Percentiles rank a stretch among this genome's conserved stretches.
These are phyloP conservation scores for Varroa destructor DNA, from an alignment of 1,140 invertebrate species.

Conservation along the genomic window DNA sequence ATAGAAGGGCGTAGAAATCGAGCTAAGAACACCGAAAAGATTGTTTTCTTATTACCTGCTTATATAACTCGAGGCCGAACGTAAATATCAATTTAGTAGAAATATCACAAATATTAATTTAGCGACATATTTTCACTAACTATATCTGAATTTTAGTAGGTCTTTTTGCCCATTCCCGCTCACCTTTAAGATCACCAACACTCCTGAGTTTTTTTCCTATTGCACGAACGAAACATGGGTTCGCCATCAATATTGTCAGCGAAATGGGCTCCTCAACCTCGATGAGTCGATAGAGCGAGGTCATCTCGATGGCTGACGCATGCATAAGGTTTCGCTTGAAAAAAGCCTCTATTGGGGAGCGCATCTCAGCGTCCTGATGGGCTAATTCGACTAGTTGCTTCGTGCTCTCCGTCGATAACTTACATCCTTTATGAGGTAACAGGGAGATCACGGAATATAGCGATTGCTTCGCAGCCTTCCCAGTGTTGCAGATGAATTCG, in stretches of 20 bases:
- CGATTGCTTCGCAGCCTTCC: neutral
- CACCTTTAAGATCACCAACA: slow-evolving; percentile 1
- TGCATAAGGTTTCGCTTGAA: neutral
- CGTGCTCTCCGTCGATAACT: neutral
- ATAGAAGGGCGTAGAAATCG: too few relatives aligned
- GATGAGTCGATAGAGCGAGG: neutral
- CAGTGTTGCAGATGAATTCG: neutral
- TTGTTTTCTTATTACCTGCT: too few relatives aligned
- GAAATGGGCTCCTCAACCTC: neutral
- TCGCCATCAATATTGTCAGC: neutral
- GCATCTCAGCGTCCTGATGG: neutral
- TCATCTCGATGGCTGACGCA: neutral
- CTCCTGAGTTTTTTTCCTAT: slow-evolving; percentile 3
- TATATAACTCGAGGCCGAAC: too few relatives aligned
- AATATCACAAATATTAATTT: too few relatives aligned
- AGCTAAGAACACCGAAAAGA: too few relatives aligned
- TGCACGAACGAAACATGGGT: neutral
- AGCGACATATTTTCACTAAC: too few relatives aligned
- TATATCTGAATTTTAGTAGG: too few relatives aligned
- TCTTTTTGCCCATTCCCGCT: neutral
- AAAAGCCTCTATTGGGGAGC: neutral
- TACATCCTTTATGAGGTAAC: neutral
- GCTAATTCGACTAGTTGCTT: slow-evolving; percentile 1
- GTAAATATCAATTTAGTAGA: too few relatives aligned
- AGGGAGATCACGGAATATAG: neutral